A percentile compares a stretch with the other conserved stretches of the same genome.
phyloP scores from a whole-genome alignment of 2,113 vertebrate genomes.

The Zosterops hypoxanthus region DNA sequence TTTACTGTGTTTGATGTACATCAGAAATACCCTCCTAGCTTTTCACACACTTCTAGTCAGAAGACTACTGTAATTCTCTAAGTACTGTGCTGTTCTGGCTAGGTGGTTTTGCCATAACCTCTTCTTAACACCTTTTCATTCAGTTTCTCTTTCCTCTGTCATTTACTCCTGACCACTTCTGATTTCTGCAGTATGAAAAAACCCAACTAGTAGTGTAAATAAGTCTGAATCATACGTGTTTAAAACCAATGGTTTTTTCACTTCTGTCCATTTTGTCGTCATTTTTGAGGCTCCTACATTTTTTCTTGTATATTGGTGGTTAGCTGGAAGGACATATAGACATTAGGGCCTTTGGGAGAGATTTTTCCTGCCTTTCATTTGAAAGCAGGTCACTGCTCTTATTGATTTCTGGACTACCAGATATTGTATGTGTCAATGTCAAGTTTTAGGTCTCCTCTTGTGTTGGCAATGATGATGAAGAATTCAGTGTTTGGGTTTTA shows the following conservation, averaged over 20 bases:
- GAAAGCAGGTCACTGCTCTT: slow-evolving; percentile 70
- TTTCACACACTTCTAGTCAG: not conserved
- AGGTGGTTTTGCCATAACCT: not conserved
- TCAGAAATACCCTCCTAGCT: slow-evolving; percentile 12
- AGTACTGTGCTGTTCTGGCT: not conserved
- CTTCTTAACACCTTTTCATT: not conserved
- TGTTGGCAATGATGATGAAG: not conserved
- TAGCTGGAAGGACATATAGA: not conserved
- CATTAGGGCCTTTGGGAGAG: slow-evolving; percentile 42
- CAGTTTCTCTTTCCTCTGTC: not conserved
- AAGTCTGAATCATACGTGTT: not conserved
- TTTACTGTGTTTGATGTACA: not conserved
- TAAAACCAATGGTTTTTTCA: not conserved
- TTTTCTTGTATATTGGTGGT: not conserved
- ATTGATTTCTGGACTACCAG: slow-evolving; percentile 63
- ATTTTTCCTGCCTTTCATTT: slow-evolving; percentile 51
- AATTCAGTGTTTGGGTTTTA: not conserved
- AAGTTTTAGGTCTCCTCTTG: slow-evolving; percentile 19
- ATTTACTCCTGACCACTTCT: not conserved
- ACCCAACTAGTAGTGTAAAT: not conserved
- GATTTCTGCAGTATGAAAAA: not conserved
- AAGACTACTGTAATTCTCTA: not conserved
- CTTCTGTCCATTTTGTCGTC: not conserved
- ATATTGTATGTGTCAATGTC: not conserved
- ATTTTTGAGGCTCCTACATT: not conserved